These are phyloP conservation scores for Nebria brevicollis DNA, from an alignment of 2,888 invertebrate genomes.

Conservation along the genomic window DNA sequence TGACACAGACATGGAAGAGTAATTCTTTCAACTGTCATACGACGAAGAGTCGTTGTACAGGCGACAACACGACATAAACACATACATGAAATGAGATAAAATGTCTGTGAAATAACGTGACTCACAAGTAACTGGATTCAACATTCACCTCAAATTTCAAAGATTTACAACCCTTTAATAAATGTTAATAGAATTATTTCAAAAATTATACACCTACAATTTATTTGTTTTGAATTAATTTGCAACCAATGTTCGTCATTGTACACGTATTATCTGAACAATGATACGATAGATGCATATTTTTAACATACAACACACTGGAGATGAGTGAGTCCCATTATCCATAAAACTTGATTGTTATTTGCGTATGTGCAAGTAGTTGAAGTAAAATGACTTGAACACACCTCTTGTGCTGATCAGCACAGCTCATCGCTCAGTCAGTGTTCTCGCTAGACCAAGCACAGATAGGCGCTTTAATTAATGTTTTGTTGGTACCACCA, in stretches of 20 bases:
- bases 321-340: constrained; percentile 38
- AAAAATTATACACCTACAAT: too few relatives aligned
- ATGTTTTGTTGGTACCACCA: constrained; percentile 19
- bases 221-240: too few relatives aligned
- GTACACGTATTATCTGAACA: too few relatives aligned
- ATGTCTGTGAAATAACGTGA: neutral
- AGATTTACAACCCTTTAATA: too few relatives aligned
- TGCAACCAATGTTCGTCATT: too few relatives aligned
- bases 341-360: constrained; percentile 44
- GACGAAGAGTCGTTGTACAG: neutral
- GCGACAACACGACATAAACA: neutral
- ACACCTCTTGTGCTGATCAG: constrained; percentile 24
- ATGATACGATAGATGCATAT: neutral
- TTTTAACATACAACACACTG: constrained; percentile 23
- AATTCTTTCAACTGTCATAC: neutral
- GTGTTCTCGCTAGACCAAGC: neutral
- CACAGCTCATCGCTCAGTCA: neutral
- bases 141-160: neutral
- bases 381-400: constrained; percentile 22
- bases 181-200: too few relatives aligned
- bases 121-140: neutral
- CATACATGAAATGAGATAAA: neutral
- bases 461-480: constrained; percentile 13
- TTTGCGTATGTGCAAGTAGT: constrained; percentile 27
- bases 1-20: neutral